These are phyloP conservation scores for Trachythela sp. DNA, from an alignment of 64 coral and sea anemone genomes.

Conservation along the genomic window DNA sequence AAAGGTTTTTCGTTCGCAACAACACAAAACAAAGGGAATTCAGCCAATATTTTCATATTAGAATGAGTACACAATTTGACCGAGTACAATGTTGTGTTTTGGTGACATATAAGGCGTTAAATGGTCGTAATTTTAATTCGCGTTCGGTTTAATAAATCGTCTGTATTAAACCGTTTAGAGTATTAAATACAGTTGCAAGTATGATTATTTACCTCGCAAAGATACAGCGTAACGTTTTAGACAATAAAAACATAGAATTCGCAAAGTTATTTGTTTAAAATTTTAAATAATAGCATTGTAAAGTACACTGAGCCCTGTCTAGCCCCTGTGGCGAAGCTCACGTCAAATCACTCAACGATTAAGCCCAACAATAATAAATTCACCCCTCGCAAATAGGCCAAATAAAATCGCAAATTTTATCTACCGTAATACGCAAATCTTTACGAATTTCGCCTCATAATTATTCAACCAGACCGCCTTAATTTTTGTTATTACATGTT, in stretches of 20 bases:
- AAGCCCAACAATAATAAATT: not conserved
- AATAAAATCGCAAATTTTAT: not conserved
- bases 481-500: not conserved
- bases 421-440: not conserved
- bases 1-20: not conserved
- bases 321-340: not conserved
- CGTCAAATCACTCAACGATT: not conserved
- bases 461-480: not conserved
- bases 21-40: not conserved
- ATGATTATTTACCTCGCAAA: not conserved
- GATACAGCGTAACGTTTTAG: not conserved
- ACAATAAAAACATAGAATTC: not conserved
- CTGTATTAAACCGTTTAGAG: not conserved
- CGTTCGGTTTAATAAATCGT: not conserved
- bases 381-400: not conserved
- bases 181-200: not conserved
- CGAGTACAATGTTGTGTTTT: too few species aligned
- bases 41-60: not conserved
- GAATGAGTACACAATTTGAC: not conserved
- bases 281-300: not conserved
- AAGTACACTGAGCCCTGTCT: not conserved
- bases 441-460: not conserved
- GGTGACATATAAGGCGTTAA: too few species aligned
- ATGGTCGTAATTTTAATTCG: not conserved
- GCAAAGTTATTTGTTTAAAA: not conserved